Evolutionary conservation across 2,888 invertebrate species (phyloP), one percentile per base, ranked within the genome.

Genomic region (Drosophila sordidapex): DNA sequence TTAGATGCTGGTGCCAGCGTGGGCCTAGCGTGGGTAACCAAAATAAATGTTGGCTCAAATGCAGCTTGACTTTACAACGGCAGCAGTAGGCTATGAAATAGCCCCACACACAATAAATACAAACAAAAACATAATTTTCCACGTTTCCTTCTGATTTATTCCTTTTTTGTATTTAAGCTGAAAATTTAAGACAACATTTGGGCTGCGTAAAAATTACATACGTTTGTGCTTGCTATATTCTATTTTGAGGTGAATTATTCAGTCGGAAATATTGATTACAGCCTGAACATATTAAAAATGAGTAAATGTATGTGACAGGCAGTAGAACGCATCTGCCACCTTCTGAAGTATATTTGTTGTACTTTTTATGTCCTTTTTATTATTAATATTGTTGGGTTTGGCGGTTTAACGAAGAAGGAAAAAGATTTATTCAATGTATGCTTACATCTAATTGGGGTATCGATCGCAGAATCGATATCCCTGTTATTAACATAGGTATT

Each of bases 11-110:
- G 7, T 10, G 33, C 3, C 36, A 46, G 43, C 49, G 62, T 63
- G 27, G 40, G 46, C 31, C n/a, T 38, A 11, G 36, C 35, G 33
- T 31, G 40, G 33, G n/a, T 3, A 53, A 27, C 13, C n/a, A 15
- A 62, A 27, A 57, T 18, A 59, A 33, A 36, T 59, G 25, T 43
- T 25, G 29, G 18, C 46, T 21, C n/a, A n/a, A 21, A 29, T 48
- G 15, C 49, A 52, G 29, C 60, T 38, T 38, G 33, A 36, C 36
- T n/a, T 29, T 33, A 15, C 56, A n/a, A 7, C 33, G 15, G n/a
- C 15, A n/a, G 31, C 25, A 52, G 51, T 27, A 27, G 60, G 43
- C 70, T 31, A n/a, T 40, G 40, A 61, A 33, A 33, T 13, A 13
- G 11, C 10, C 11, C 10, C 29, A 38, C n/a, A 29, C 31, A 33